phyloP scores from a whole-genome alignment of 2,888 invertebrate species.

The Alsophila aescularia region DNA sequence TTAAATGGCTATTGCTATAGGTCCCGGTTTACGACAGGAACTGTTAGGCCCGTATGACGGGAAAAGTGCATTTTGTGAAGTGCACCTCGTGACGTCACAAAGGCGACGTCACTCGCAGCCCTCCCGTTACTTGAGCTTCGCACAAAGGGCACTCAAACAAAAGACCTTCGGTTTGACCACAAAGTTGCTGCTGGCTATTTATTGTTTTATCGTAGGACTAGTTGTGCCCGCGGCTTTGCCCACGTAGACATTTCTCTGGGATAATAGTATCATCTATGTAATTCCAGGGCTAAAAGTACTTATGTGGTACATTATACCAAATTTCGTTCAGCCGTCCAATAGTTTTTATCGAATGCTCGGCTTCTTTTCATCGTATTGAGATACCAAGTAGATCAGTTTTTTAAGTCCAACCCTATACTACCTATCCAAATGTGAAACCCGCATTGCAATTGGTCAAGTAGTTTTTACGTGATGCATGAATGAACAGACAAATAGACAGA shows the following conservation, averaged over 20 bases:
- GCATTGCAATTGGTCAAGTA: no score
- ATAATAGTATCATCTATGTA: no score
- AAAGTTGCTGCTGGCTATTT: conserved; percentile 68
- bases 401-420: conserved; percentile 65
- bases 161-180: conserved; percentile 66
- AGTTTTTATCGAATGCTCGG: no score
- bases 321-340: no score
- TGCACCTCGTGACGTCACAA: conserved; percentile 74
- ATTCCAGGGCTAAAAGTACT: no score
- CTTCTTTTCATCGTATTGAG: no score
- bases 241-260: no score
- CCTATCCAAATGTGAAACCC: conserved; percentile 36
- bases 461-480: no score
- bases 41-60: conserved; percentile 73
- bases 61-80: conserved; percentile 77
- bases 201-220: conserved; percentile 53
- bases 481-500: no score
- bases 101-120: conserved; percentile 54
- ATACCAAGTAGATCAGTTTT: no score
- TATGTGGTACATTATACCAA: no score
- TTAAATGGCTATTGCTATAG: conserved; percentile 56
- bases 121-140: conserved; percentile 70
- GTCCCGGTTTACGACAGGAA: conserved; percentile 79
- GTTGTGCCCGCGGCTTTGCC: no score
- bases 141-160: conserved; percentile 69